Conservation (phyloP, 2,797 vertebrate species). For the Cryptoprocta ferox region DNA sequence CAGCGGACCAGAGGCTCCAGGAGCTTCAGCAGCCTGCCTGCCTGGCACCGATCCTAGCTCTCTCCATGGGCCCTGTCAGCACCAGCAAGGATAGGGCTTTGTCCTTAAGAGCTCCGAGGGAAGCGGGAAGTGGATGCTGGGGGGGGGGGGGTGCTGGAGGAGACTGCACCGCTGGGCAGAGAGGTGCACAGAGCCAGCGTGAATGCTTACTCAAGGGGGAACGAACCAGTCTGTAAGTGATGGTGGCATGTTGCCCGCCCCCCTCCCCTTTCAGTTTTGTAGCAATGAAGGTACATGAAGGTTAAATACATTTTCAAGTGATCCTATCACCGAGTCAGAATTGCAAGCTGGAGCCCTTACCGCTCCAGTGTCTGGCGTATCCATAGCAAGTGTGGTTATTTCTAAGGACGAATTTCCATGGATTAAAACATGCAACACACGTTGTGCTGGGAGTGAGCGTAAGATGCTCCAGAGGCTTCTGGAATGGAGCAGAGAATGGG, state of each 20-base stretch:
- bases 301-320: neutral
- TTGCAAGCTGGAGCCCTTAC: neutral
- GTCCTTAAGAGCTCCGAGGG: neutral
- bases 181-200: neutral
- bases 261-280: neutral
- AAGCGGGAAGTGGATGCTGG: neutral
- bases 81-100: neutral
- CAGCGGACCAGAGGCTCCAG: neutral
- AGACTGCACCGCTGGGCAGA: neutral
- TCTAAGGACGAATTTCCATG: neutral
- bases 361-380: neutral
- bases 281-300: neutral
- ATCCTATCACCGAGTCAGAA: neutral
- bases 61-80: neutral
- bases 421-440: neutral
- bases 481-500: neutral
- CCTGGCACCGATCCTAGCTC: neutral
- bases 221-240: neutral
- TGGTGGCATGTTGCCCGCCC: neutral
- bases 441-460: neutral
- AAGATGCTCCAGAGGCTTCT: neutral
- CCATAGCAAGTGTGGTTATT: neutral
- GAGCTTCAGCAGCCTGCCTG: neutral
- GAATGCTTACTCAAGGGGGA: constrained; percentile 25
- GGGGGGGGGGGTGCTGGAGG: neutral